Conservation (phyloP, 92 coral and sea anemone genomes). For the Zoanthus gigantus region DNA sequence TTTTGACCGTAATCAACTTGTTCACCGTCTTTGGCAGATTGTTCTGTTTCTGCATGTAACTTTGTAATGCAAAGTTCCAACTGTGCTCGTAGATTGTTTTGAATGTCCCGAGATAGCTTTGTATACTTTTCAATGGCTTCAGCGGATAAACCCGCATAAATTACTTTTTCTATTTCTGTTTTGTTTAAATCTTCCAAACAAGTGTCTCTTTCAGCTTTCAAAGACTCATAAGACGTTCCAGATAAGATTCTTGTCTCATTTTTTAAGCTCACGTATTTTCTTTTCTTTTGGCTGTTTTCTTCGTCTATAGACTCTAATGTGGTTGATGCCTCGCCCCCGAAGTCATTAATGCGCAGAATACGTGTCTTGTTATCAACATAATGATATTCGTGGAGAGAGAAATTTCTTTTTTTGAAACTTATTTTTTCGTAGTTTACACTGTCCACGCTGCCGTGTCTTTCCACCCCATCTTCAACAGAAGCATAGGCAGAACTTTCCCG, state of each 20-base stretch:
- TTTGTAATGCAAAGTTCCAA: not conserved
- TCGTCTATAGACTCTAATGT: not conserved
- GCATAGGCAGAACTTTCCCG: conserved; percentile 2
- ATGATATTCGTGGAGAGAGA: conserved; percentile 34
- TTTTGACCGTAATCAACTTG: not conserved
- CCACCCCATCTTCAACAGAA: not conserved
- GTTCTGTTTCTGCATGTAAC: not conserved
- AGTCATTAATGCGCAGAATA: not conserved
- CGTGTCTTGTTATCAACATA: conserved; percentile 16
- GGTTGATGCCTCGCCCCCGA: not conserved
- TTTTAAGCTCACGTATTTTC: not conserved
- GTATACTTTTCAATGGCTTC: not conserved
- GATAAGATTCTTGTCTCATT: not conserved
- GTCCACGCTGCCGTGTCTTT: conserved; percentile 14
- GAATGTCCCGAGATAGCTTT: not conserved
- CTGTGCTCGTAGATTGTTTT: not conserved
- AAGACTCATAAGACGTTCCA: conserved; percentile 14
- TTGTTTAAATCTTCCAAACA: not conserved
- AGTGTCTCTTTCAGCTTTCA: not conserved
- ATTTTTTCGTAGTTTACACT: conserved; percentile 4
- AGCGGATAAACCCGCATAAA: conserved; percentile 11
- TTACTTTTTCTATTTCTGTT: not conserved
- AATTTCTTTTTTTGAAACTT: conserved; percentile 4
- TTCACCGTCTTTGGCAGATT: not conserved
- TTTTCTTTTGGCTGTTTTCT: not conserved